Conservation (phyloP, 2,113 vertebrate species). For the Apus apus region DNA sequence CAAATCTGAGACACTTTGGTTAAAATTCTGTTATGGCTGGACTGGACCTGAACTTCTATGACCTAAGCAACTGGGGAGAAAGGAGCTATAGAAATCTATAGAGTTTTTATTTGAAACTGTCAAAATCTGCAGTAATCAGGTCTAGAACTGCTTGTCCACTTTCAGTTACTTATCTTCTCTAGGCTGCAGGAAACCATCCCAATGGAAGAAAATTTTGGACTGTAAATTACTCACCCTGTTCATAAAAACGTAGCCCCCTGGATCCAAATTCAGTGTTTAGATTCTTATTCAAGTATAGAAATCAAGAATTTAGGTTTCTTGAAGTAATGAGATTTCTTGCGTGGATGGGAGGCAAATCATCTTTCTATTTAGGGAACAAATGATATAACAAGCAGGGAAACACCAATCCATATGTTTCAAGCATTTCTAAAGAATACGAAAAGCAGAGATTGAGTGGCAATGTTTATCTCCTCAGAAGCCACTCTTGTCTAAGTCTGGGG, state of each 20-base stretch:
- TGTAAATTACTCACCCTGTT: not conserved
- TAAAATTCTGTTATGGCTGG: constrained; percentile 43
- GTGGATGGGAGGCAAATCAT: not conserved
- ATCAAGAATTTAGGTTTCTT: not conserved
- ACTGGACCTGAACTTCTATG: not conserved
- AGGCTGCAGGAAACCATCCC: not conserved
- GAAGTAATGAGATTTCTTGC: not conserved
- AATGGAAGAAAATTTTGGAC: not conserved
- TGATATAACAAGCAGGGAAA: not conserved
- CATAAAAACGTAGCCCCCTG: not conserved
- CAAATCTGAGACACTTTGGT: constrained; percentile 13
- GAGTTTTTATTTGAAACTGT: not conserved
- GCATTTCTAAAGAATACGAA: not conserved
- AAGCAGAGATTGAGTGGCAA: not conserved
- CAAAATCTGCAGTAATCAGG: not conserved
- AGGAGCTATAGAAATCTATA: not conserved
- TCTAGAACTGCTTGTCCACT: not conserved
- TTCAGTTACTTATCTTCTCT: not conserved
- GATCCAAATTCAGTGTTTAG: not conserved
- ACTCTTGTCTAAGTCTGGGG: not conserved
- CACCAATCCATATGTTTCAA: not conserved
- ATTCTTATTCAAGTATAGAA: not conserved
- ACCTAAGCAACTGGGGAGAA: not conserved
- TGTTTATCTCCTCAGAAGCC: not conserved
- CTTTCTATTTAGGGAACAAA: not conserved